A percentile compares a stretch with the other conserved stretches of the same genome.
phyloP scores from a whole-genome alignment of 2,113 vertebrate species.

The Silurus glanis region DNA sequence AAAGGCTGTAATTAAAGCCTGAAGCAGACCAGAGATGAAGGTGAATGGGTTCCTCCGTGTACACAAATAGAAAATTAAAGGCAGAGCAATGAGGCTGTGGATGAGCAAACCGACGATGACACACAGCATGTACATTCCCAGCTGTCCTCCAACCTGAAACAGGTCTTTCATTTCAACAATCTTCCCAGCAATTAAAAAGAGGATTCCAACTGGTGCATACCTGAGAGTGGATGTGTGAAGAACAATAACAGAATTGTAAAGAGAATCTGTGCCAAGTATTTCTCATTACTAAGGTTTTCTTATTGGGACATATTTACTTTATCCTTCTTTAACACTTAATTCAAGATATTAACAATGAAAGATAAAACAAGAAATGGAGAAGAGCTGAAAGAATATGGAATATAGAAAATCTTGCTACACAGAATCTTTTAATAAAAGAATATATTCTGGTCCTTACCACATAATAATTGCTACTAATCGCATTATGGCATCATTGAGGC shows the following conservation, averaged over 20 bases:
- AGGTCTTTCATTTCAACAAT: constrained; percentile 96
- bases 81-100: constrained; percentile 86
- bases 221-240: constrained; percentile 63
- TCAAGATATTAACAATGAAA: neutral
- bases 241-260: neutral
- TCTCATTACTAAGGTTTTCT: neutral
- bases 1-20: constrained; percentile 92
- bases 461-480: constrained; percentile 94
- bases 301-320: neutral
- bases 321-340: neutral
- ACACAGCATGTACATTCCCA: constrained; percentile 92
- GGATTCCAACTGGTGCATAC: constrained; percentile 93
- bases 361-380: neutral
- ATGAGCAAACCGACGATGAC: constrained; percentile 91
- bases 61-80: constrained; percentile 88
- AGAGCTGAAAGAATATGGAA: neutral
- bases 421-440: neutral
- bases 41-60: constrained; percentile 88
- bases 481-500: constrained; percentile 97
- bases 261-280: neutral
- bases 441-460: constrained; percentile 79
- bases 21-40: constrained; percentile 87
- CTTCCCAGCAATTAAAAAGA: constrained; percentile 97
- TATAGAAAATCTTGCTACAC: neutral
- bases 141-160: constrained; percentile 86